Conservation (phyloP, 2,113 vertebrate species). For the Bettongia penicillata region DNA sequence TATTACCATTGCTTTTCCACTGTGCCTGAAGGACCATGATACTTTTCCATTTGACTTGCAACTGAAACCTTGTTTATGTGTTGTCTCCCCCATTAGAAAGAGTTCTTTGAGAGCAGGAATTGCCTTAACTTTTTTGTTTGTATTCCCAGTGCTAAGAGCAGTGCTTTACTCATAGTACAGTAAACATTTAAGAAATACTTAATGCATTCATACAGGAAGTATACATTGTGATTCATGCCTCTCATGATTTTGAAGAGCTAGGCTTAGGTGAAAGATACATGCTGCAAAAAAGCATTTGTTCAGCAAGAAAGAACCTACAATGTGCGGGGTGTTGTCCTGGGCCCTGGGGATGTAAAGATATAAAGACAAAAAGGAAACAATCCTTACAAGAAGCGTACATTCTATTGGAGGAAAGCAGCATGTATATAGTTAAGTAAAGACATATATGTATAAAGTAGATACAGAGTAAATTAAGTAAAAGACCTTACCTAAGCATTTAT, state of each 20-base stretch:
- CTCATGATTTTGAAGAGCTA: neutral
- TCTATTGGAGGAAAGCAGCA: neutral
- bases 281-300: neutral
- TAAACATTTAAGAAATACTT: neutral
- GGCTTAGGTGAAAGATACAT: neutral
- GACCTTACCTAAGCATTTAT: neutral
- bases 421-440: neutral
- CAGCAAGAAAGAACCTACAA: neutral
- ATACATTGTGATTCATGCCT: neutral
- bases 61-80: neutral
- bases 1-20: neutral
- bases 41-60: neutral
- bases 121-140: too few species aligned
- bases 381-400: too few species aligned
- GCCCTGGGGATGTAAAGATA: too few species aligned
- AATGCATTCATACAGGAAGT: neutral
- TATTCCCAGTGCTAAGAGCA: neutral
- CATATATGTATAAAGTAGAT: neutral
- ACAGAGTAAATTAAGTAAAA: neutral
- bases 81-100: neutral
- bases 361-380: too few species aligned
- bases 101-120: neutral
- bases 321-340: neutral
- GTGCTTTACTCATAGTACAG: neutral
- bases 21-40: neutral